Conservation (phyloP, 2,888 invertebrate genomes). For the Aphelenchoides bicaudatus region DNA sequence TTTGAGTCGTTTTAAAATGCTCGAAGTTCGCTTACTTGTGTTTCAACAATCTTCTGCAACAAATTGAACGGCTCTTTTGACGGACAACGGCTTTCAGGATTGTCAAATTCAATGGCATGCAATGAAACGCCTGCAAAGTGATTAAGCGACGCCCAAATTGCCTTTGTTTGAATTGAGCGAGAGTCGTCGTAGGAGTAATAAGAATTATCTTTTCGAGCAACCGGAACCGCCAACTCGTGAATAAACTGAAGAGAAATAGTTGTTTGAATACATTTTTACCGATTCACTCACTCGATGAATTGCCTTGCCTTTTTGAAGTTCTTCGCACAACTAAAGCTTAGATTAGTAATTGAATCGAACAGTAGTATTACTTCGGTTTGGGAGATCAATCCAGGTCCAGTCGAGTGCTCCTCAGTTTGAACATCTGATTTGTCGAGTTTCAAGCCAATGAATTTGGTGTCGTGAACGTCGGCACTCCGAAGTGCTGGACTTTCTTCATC, state of each 20-base stretch:
- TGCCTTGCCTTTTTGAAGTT: too few relatives aligned
- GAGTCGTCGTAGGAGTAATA: slow-evolving; percentile 41
- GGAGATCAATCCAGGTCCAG: slow-evolving; percentile 22
- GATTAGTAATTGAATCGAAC: background rate
- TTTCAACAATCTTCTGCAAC: slow-evolving; percentile 27
- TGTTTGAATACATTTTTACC: too few relatives aligned
- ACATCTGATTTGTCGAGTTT: too few relatives aligned
- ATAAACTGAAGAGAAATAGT: slow-evolving; percentile 21
- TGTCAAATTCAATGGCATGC: slow-evolving; percentile 39
- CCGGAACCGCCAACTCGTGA: slow-evolving; percentile 36
- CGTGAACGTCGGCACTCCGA: too few relatives aligned
- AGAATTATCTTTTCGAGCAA: slow-evolving; percentile 26
- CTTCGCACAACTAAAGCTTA: slow-evolving; percentile 24
- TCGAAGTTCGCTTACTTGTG: slow-evolving; percentile 31
- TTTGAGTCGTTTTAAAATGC: slow-evolving; percentile 1
- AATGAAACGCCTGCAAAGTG: slow-evolving; percentile 42
- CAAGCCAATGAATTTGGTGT: background rate
- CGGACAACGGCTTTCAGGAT: slow-evolving; percentile 40
- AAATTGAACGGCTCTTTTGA: slow-evolving; percentile 27
- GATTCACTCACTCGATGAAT: too few relatives aligned
- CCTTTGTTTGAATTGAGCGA: slow-evolving; percentile 37
- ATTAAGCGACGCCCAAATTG: slow-evolving; percentile 40
- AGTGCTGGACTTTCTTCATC: too few relatives aligned
- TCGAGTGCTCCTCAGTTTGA: too few relatives aligned
- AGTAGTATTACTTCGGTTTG: slow-evolving; percentile 29